A percentile compares a stretch with the other conserved stretches of the same genome.
phyloP scores from a whole-genome alignment of 2,113 vertebrate genomes.

The Sceloporus tristichus region DNA sequence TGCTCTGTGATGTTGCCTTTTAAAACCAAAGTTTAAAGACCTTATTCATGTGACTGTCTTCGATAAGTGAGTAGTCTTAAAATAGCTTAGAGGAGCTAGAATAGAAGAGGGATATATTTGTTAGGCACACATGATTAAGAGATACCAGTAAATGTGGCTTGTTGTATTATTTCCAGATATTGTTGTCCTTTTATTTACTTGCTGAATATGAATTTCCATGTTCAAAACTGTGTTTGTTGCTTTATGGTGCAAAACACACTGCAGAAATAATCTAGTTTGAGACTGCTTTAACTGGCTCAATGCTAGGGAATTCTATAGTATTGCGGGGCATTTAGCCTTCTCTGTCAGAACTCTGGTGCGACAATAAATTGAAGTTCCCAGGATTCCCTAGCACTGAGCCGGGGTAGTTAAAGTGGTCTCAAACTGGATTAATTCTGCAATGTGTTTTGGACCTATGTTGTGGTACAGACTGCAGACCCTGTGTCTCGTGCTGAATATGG shows the following conservation, averaged over 20 bases:
- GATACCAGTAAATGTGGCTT: background rate
- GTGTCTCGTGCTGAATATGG: background rate
- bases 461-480: background rate
- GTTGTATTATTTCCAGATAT: background rate
- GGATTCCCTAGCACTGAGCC: too few relatives aligned
- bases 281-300: too few relatives aligned
- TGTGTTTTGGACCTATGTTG: background rate
- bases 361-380: too few relatives aligned
- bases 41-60: background rate
- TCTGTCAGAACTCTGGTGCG: too few relatives aligned
- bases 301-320: too few relatives aligned
- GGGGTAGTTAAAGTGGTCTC: too few relatives aligned
- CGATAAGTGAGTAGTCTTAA: constrained; percentile 5
- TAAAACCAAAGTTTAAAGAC: background rate
- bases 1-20: background rate
- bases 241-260: background rate
- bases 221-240: constrained; percentile 3
- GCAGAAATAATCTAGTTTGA: too few relatives aligned
- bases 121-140: background rate
- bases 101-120: background rate
- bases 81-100: background rate
- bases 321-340: too few relatives aligned
- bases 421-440: too few relatives aligned
- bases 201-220: background rate
- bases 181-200: background rate